phyloP scores from a whole-genome alignment of 2,797 vertebrate species.

The Orientallactaga sibirica region DNA sequence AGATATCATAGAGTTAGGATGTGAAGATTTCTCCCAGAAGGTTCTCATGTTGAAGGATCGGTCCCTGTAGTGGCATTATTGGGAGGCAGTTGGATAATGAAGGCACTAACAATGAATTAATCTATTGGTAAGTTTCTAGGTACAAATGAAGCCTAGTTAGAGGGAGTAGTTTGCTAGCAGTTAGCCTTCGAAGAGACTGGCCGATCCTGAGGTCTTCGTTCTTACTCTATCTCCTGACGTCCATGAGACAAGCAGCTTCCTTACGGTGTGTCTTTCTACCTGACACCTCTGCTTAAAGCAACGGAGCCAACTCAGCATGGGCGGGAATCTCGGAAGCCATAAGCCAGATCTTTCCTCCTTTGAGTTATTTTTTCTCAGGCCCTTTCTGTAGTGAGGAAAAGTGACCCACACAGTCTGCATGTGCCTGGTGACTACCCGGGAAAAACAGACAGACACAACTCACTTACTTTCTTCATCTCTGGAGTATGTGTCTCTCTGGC shows the following conservation, averaged over 20 bases:
- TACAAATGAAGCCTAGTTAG: not conserved
- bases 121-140: not conserved
- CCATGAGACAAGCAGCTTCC: not conserved
- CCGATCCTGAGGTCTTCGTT: not conserved
- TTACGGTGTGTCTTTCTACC: not conserved
- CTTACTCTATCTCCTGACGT: not conserved
- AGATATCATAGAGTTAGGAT: not conserved
- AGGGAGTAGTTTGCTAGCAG: not conserved
- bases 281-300: not conserved
- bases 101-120: not conserved
- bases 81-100: not conserved
- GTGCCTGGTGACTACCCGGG: too few relatives aligned
- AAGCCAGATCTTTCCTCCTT: not conserved
- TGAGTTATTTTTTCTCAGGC: not conserved
- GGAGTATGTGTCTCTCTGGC: too few relatives aligned
- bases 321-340: not conserved
- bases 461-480: too few relatives aligned
- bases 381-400: too few relatives aligned
- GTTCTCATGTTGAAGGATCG: not conserved
- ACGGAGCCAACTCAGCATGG: not conserved
- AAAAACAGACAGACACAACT: too few relatives aligned
- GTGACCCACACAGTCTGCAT: too few relatives aligned
- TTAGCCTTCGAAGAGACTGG: not conserved
- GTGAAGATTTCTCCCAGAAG: not conserved
- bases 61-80: not conserved